These are phyloP conservation scores for Ceraclea dissimilis DNA, from an alignment of 2,888 invertebrate genomes.

Conservation along the genomic window DNA sequence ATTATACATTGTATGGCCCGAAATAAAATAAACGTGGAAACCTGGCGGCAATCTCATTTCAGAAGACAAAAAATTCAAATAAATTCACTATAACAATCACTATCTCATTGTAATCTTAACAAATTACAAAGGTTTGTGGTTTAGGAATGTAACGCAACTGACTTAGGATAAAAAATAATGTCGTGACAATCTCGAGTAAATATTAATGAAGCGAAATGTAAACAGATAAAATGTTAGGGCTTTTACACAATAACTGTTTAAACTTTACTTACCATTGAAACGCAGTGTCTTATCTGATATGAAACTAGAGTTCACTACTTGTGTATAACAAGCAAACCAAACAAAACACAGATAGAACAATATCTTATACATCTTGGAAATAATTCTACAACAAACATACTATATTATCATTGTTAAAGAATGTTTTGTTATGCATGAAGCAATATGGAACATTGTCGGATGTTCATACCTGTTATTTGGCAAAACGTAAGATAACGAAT, in stretches of 20 bases:
- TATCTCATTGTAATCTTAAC: too few relatives aligned
- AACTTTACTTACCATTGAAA: constrained; percentile 7
- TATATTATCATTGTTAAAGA: not conserved
- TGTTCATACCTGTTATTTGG: not conserved
- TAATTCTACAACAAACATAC: not conserved
- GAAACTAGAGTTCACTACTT: constrained; percentile 5
- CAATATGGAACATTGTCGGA: not conserved
- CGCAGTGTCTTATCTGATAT: constrained; percentile 7
- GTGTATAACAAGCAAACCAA: constrained; percentile 9
- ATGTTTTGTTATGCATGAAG: not conserved
- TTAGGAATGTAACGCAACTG: too few relatives aligned
- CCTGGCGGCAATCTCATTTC: not conserved
- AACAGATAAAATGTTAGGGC: not conserved
- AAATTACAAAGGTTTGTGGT: too few relatives aligned
- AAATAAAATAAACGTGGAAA: not conserved
- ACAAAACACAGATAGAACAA: constrained; percentile 4
- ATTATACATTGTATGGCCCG: not conserved
- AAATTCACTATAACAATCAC: not conserved
- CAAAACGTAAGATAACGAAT: not conserved
- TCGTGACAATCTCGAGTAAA: not conserved
- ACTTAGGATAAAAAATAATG: too few relatives aligned
- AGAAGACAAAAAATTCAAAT: not conserved
- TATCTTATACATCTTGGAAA: constrained; percentile 8
- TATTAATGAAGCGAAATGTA: not conserved
- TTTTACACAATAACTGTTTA: not conserved